These are phyloP conservation scores for Perdita meconis DNA, from an alignment of 2,888 invertebrate species.

Conservation along the genomic window DNA sequence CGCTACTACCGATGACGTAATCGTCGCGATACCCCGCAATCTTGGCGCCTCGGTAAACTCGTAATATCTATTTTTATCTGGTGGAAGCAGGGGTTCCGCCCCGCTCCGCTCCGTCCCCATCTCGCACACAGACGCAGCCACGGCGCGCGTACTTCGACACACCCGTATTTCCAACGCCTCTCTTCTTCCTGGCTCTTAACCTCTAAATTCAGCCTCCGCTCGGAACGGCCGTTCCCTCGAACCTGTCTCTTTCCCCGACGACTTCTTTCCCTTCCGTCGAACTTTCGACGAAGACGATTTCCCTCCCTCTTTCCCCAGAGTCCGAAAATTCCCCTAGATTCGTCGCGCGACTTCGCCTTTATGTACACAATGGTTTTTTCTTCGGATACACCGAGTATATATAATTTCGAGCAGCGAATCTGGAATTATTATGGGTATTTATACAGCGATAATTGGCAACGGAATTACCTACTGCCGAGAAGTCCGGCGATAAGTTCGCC, in stretches of 20 bases:
- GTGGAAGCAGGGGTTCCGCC: constrained; percentile 75
- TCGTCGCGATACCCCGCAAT: constrained; percentile 86
- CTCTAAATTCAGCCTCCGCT: constrained; percentile 42
- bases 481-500: constrained; percentile 6
- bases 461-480: constrained; percentile 28
- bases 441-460: constrained; percentile 14
- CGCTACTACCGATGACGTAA: constrained; percentile 85
- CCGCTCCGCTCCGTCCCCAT: constrained; percentile 53
- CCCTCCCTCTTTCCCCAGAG: neutral
- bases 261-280: neutral
- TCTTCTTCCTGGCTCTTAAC: constrained; percentile 43
- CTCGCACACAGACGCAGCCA: constrained; percentile 35
- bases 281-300: neutral
- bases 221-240: constrained; percentile 12
- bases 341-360: too few relatives aligned
- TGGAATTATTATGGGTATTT: too few relatives aligned
- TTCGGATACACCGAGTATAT: too few relatives aligned
- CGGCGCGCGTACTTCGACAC: constrained; percentile 50
- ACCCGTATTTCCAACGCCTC: constrained; percentile 50
- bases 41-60: constrained; percentile 86
- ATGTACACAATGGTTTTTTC: too few relatives aligned
- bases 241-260: neutral
- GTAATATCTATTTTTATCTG: constrained; percentile 86
- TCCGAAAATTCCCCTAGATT: too few relatives aligned
- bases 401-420: too few relatives aligned